A percentile compares a stretch with the other conserved stretches of the same genome.
phyloP scores from a whole-genome alignment of 2,797 vertebrate genomes.

The Pseudochirops corinnae region DNA sequence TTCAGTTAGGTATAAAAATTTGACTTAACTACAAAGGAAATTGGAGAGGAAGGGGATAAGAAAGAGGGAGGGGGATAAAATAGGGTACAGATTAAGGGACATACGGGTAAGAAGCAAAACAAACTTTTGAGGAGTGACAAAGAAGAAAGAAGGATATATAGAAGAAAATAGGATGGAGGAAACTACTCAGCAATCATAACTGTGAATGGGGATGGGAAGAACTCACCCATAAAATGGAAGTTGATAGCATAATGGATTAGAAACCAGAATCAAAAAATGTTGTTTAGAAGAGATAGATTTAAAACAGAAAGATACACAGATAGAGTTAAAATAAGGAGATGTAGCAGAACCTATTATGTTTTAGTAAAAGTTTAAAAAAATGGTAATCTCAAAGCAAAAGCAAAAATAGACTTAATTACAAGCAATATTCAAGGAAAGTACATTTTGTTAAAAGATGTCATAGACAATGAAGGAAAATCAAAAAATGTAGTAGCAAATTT shows the following conservation, averaged over 20 bases:
- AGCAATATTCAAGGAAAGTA: not conserved
- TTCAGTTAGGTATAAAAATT: not conserved
- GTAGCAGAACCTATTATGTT: not conserved
- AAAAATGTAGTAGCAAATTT: not conserved
- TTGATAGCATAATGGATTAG: too few species aligned
- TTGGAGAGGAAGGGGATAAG: not conserved
- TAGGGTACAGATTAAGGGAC: not conserved
- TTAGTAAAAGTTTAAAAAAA: not conserved
- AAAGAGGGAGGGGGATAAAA: not conserved
- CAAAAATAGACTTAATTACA: not conserved
- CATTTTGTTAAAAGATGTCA: not conserved
- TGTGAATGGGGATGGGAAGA: not conserved
- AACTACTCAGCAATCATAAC: not conserved
- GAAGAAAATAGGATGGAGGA: not conserved
- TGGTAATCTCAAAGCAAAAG: not conserved
- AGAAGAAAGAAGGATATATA: not conserved
- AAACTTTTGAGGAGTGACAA: not conserved
- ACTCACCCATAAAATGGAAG: too few species aligned
- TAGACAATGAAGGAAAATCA: not conserved
- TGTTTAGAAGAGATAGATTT: not conserved
- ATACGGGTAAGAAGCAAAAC: not conserved
- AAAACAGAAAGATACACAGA: not conserved
- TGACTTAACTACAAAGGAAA: not conserved
- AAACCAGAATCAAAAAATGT: too few species aligned
- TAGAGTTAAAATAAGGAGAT: not conserved